Evolutionary conservation across 2,888 invertebrate genomes (phyloP).

Genomic region (Pristionchus japonicus): DNA sequence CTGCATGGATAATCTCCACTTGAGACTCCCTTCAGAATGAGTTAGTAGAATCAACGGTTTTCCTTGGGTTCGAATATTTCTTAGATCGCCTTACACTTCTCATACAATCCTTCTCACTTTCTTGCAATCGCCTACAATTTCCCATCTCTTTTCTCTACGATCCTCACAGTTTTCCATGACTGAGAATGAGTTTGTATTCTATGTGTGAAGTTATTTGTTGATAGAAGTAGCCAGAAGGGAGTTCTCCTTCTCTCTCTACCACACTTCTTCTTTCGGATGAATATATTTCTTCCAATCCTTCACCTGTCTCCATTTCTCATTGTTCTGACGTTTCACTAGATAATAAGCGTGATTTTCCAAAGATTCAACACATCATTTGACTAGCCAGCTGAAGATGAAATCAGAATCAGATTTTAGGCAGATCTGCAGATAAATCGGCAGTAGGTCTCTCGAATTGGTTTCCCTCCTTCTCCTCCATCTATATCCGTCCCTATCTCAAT

Average conservation of each 20-base stretch:
- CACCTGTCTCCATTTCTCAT: not conserved
- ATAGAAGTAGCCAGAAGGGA: not conserved
- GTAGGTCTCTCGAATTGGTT: not conserved
- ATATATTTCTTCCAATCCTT: not conserved
- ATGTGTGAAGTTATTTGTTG: slow-evolving; percentile 25
- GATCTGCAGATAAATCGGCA: not conserved
- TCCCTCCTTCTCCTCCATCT: not conserved
- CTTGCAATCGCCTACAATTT: not conserved
- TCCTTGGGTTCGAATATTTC: not conserved
- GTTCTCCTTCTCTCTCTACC: not conserved
- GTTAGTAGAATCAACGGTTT: not conserved
- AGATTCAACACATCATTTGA: not conserved
- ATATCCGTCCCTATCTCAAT: not conserved
- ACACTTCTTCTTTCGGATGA: not conserved
- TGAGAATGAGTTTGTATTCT: slow-evolving; percentile 5
- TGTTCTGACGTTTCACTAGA: not conserved
- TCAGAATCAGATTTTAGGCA: not conserved
- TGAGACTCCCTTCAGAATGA: not conserved
- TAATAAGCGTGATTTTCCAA: not conserved
- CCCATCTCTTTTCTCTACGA: not conserved
- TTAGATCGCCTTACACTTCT: not conserved
- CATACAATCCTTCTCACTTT: not conserved
- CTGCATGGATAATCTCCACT: not conserved
- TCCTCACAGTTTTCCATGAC: not conserved
- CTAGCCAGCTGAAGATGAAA: not conserved